Conservation (phyloP, 2,888 invertebrate genomes). For the Noctua pronuba region DNA sequence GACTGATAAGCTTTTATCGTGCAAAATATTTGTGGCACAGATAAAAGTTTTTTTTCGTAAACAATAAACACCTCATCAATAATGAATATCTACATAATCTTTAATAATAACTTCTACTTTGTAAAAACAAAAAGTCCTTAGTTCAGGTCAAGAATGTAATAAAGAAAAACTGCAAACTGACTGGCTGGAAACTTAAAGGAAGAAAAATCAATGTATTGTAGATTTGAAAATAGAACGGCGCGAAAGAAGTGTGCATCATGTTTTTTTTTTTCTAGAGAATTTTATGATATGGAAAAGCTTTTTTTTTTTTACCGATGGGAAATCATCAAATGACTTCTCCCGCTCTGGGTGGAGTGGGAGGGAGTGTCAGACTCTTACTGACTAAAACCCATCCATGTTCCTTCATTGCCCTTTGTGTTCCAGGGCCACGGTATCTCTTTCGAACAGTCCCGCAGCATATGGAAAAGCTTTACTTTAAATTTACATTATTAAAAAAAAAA, state of each 20-base stretch:
- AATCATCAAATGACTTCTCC: too few species aligned
- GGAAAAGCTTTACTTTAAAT: not conserved
- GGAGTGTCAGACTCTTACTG: too few species aligned
- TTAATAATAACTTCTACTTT: not conserved
- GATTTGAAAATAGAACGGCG: conserved; percentile 9
- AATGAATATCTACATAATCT: conserved; percentile 14
- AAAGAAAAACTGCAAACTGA: not conserved
- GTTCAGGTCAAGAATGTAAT: not conserved
- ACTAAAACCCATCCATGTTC: too few species aligned
- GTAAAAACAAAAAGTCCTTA: not conserved
- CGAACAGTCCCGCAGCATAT: too few species aligned
- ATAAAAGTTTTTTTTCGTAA: conserved; percentile 37
- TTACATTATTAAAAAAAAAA: too few species aligned
- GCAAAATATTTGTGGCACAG: conserved; percentile 24
- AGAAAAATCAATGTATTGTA: not conserved
- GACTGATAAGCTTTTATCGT: conserved; percentile 36
- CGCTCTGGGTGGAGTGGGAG: too few species aligned
- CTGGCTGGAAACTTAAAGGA: not conserved
- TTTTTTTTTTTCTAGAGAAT: not conserved
- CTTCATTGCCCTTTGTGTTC: too few species aligned
- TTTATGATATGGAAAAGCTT: not conserved
- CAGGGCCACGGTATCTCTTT: too few species aligned
- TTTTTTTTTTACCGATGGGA: too few species aligned
- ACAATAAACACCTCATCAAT: conserved; percentile 33
- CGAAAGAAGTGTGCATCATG: not conserved